These are phyloP conservation scores for Botia almorhae DNA, from an alignment of 2,797 vertebrate species.

Conservation along the genomic window DNA sequence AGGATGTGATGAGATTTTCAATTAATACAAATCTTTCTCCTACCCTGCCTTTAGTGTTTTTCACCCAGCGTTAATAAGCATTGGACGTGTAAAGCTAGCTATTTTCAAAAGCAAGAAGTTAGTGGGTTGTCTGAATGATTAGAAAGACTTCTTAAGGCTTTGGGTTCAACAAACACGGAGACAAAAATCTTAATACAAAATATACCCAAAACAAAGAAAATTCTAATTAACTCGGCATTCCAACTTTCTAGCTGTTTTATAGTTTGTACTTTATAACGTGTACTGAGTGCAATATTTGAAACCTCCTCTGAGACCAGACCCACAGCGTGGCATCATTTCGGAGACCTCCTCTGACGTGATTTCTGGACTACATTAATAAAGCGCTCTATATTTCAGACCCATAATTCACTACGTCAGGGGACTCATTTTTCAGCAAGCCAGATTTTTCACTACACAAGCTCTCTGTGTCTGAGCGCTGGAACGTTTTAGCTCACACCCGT, in stretches of 20 bases:
- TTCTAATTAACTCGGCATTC: not conserved
- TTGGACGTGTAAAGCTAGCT: not conserved
- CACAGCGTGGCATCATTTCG: constrained; percentile 42
- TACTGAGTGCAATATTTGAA: constrained; percentile 30
- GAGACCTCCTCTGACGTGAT: constrained; percentile 37
- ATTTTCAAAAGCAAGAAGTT: not conserved
- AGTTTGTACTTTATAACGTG: constrained; percentile 15
- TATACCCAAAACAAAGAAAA: not conserved
- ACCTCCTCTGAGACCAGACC: constrained; percentile 44
- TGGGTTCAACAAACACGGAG: too few species aligned
- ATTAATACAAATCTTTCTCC: too few species aligned
- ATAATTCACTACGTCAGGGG: constrained; percentile 43
- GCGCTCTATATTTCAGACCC: constrained; percentile 47
- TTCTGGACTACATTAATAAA: constrained; percentile 49
- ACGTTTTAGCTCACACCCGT: constrained; percentile 26
- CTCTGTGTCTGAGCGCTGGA: constrained; percentile 66
- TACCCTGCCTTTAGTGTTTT: too few species aligned
- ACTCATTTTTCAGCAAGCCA: constrained; percentile 40
- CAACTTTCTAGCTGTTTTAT: constrained; percentile 15
- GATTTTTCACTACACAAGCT: constrained; percentile 60
- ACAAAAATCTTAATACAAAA: not conserved
- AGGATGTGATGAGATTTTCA: too few species aligned
- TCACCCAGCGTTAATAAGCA: not conserved
- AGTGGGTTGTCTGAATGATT: not conserved
- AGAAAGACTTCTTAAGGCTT: too few species aligned